These are phyloP conservation scores for Hydra vulgaris DNA, from an alignment of 30 jellyfish, hydroid and myxozoan species.

Conservation along the genomic window DNA sequence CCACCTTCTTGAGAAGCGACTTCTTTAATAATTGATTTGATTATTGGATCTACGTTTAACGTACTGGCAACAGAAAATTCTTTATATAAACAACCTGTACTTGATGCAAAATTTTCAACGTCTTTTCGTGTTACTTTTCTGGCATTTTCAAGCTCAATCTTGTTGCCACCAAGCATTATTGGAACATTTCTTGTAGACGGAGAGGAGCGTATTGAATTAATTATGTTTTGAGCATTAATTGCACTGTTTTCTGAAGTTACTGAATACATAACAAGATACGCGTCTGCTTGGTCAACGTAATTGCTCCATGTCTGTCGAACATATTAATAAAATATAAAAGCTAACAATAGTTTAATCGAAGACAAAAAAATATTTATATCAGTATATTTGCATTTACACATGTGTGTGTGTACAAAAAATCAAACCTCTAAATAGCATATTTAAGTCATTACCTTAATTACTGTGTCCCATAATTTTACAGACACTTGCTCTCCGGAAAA, in stretches of 20 bases:
- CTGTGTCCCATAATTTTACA: conserved; percentile 69
- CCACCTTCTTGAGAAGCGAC: conserved; percentile 22
- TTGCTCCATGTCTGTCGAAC: conserved; percentile 44
- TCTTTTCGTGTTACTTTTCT: conserved; percentile 34
- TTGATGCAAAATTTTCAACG: conserved; percentile 34
- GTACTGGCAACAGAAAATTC: conserved; percentile 60
- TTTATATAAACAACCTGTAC: conserved; percentile 34
- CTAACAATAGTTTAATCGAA: too few species aligned
- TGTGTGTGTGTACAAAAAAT: too few species aligned
- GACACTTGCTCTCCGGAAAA: conserved; percentile 45
- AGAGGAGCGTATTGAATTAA: conserved; percentile 47
- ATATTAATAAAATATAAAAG: neutral
- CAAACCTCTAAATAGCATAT: too few species aligned
- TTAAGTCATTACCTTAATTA: conserved; percentile 66
- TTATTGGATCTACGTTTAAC: conserved; percentile 33
- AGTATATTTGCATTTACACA: too few species aligned
- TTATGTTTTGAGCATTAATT: conserved; percentile 29
- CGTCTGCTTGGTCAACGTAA: conserved; percentile 68
- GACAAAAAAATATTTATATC: too few species aligned
- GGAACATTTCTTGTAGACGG: conserved; percentile 31
- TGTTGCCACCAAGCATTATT: conserved; percentile 43
- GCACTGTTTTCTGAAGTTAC: conserved; percentile 41
- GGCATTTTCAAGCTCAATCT: conserved; percentile 59
- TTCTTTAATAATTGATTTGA: conserved; percentile 31
- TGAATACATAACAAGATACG: conserved; percentile 55